Evolutionary conservation across 2,888 invertebrate species (phyloP).

Genomic region (Tinea semifulvella): DNA sequence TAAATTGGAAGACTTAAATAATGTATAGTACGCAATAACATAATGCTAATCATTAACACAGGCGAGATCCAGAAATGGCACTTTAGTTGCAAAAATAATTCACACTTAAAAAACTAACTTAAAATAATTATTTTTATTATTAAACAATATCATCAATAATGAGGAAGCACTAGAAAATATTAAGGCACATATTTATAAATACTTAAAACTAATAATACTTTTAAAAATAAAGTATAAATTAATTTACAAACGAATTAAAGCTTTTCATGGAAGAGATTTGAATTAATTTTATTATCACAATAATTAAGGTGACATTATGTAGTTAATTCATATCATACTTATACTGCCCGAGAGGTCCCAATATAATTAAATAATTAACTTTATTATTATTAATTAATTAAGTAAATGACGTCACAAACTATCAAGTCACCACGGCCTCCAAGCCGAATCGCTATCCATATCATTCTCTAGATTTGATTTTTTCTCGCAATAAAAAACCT

Average conservation of each 20-base stretch:
- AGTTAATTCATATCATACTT: slow-evolving; percentile 2
- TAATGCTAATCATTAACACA: neutral
- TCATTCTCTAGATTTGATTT: slow-evolving; percentile 35
- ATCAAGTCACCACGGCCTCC: slow-evolving; percentile 51
- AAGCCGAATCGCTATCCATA: slow-evolving; percentile 43
- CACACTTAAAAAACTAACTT: neutral
- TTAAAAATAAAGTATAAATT: slow-evolving; percentile 15
- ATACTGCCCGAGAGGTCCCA: slow-evolving; percentile 11
- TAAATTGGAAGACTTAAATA: slow-evolving; percentile 6
- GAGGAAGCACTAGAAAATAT: slow-evolving; percentile 3
- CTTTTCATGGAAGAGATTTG: slow-evolving; percentile 58
- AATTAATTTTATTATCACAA: slow-evolving; percentile 47
- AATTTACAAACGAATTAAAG: slow-evolving; percentile 61
- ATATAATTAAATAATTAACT: slow-evolving; percentile 7
- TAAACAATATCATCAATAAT: slow-evolving; percentile 15
- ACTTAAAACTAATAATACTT: neutral
- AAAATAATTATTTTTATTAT: no score
- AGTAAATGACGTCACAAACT: neutral
- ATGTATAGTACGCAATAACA: neutral
- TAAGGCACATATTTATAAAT: slow-evolving; percentile 20
- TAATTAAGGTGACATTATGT: slow-evolving; percentile 18
- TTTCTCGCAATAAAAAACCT: slow-evolving; percentile 49
- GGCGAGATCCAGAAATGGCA: slow-evolving; percentile 11
- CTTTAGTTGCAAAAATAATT: no score
- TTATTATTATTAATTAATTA: neutral